Evolutionary conservation across 2,797 vertebrate genomes (phyloP), one percentile per base, ranked within the genome.

Genomic region (Dicrostonyx torquatus): DNA sequence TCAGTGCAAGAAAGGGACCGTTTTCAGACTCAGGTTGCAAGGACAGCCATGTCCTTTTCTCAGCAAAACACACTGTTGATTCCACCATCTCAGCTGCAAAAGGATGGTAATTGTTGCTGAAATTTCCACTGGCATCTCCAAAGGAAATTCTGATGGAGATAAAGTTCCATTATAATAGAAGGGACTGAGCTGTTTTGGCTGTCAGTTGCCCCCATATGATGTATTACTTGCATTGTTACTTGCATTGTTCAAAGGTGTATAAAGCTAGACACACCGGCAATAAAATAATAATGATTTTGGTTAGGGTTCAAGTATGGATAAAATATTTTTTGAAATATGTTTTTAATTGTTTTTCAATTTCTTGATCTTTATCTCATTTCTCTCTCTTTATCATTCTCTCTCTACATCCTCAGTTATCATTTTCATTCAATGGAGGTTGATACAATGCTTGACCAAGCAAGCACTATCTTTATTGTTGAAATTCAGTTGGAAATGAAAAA

Each of bases 311-410:
- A 8, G 24, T 87, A 76, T 68, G 6, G 4, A 40, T 68, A 86
- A 64, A 62, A 82, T 20, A 75, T 4, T 78, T 73, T 73, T 78
- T 78, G 20, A 60, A 37, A 60, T 9, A 5, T 79, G 10, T 60
- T 48, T 79, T 55, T 20, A 20, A 60, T 70, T 31, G 14, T 64
- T 88, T 72, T n/a, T 20, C 26, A 62, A 43, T 5, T 37, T 58
- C 24, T 40, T 70, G 48, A 37, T 70, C 5, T 48, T 66, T 66
- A 45, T 66, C 43, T 66, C 80, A 43, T 20, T 12, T 37, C 10
- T 29, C 7, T 26, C 5, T 40, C 11, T 58, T 5, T 3, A 4
- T 18, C 5, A 0, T 29, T 2, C 6, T 0, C 22, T 37, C 5
- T 2, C 29, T 11, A 22, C 3, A 45, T 80, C 48, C 45, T n/a